Evolutionary conservation across 2,797 vertebrate species (phyloP).

Genomic region (Tauraco hartlaubi): DNA sequence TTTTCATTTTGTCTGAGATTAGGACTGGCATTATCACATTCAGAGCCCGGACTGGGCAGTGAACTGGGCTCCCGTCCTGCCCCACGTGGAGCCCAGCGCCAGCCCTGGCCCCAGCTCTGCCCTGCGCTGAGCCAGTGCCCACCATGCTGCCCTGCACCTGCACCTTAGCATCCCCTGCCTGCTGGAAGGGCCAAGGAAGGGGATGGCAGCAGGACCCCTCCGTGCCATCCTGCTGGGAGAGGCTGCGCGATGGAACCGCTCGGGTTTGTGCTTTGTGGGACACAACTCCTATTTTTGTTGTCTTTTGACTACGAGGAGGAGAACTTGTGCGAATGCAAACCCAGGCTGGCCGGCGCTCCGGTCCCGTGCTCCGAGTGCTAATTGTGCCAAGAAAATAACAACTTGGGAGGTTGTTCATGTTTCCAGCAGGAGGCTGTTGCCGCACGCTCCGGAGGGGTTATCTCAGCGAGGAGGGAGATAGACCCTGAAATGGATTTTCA

Average conservation of each 20-base stretch:
- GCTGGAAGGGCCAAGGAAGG: rapidly evolving
- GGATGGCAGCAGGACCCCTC: rapidly evolving
- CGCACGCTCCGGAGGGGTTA: conserved; percentile 43
- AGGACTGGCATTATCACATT: rapidly evolving
- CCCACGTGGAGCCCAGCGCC: rapidly evolving
- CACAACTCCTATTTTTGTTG: background rate
- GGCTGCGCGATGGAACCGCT: rapidly evolving
- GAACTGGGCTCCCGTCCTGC: rapidly evolving
- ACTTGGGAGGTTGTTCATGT: conserved; percentile 42
- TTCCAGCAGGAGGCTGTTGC: conserved; percentile 11
- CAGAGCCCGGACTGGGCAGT: rapidly evolving
- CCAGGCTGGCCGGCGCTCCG: background rate
- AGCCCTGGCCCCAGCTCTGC: background rate
- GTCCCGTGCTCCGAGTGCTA: conserved; percentile 29
- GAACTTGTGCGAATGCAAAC: conserved; percentile 3
- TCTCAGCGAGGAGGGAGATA: conserved; percentile 27
- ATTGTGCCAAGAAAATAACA: conserved; percentile 69
- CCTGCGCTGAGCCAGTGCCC: background rate
- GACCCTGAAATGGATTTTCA: conserved; percentile 78
- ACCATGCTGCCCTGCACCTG: rapidly evolving
- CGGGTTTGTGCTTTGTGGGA: rapidly evolving
- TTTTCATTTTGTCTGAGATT: background rate
- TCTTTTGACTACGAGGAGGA: background rate
- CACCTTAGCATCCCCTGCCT: background rate
- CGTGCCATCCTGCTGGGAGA: background rate